Percentiles rank a stretch among this genome's conserved stretches.
phyloP scores from a whole-genome alignment of 2,888 invertebrate genomes.

The Trachelus iudaicus region DNA sequence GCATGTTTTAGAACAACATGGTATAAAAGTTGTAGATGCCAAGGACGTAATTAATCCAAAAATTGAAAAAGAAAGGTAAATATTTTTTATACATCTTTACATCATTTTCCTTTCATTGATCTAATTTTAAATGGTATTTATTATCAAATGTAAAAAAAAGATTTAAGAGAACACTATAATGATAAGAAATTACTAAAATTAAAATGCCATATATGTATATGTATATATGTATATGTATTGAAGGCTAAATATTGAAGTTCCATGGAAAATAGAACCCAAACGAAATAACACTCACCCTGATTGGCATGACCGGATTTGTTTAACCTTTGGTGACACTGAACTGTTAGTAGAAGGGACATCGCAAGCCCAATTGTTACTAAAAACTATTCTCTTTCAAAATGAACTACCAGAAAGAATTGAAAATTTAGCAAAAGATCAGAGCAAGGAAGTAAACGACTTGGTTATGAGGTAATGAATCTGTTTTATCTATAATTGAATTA shows the following conservation, averaged over 20 bases:
- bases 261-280: slow-evolving; percentile 65
- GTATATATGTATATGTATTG: background rate
- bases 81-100: background rate
- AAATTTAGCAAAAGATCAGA: slow-evolving; percentile 58
- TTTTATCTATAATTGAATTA: slow-evolving; percentile 8
- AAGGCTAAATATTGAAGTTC: slow-evolving; percentile 49
- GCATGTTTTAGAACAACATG: slow-evolving; percentile 68
- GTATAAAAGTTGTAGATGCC: slow-evolving; percentile 74
- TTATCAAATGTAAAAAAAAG: slow-evolving; percentile 10
- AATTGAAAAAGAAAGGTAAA: background rate
- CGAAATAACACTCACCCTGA: slow-evolving; percentile 73
- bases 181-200: background rate
- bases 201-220: background rate
- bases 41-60: slow-evolving; percentile 69
- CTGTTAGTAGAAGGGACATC: slow-evolving; percentile 78
- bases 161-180: slow-evolving; percentile 4
- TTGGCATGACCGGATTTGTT: slow-evolving; percentile 73
- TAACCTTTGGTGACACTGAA: slow-evolving; percentile 71
- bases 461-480: slow-evolving; percentile 69
- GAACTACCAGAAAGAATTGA: slow-evolving; percentile 73
- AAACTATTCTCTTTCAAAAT: slow-evolving; percentile 75
- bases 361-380: slow-evolving; percentile 86
- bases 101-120: background rate
- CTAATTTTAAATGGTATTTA: slow-evolving; percentile 3
- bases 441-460: slow-evolving; percentile 67